These are phyloP conservation scores for Eueremaeus valkanovi DNA, from an alignment of 2,888 invertebrate species.

Conservation along the genomic window DNA sequence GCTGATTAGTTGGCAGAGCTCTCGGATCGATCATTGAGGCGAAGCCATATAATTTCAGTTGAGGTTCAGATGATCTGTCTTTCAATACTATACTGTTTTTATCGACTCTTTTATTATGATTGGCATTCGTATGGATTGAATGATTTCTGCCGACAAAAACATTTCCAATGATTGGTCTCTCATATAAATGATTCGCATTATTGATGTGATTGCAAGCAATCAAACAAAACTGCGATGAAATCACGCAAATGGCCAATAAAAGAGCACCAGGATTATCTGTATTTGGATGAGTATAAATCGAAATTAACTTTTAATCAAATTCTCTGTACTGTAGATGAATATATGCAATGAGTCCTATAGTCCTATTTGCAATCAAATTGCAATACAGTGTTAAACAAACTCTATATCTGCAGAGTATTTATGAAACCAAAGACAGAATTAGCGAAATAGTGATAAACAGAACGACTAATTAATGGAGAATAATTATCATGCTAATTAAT, in stretches of 20 bases:
- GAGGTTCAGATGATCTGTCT: not conserved
- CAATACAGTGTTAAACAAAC: too few relatives aligned
- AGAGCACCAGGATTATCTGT: not conserved
- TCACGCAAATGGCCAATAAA: not conserved
- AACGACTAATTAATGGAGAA: too few relatives aligned
- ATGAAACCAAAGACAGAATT: too few relatives aligned
- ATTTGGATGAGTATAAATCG: not conserved
- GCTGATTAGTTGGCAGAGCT: not conserved
- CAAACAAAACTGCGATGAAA: not conserved
- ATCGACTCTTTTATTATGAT: not conserved
- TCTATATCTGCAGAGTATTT: too few relatives aligned
- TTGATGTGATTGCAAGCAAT: not conserved
- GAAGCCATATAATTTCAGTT: constrained; percentile 6
- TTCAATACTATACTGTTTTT: not conserved
- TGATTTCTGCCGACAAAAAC: not conserved
- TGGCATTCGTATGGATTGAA: not conserved
- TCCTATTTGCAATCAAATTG: too few relatives aligned
- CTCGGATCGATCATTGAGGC: not conserved
- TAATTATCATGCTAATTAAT: too few relatives aligned
- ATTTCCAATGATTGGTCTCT: not conserved
- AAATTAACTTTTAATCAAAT: too few relatives aligned
- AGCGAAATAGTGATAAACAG: too few relatives aligned
- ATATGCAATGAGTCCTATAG: too few relatives aligned
- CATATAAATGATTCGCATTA: not conserved
- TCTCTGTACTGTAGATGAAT: too few relatives aligned